phyloP scores from a whole-genome alignment of 1,140 invertebrate species.

The Chrysoperla carnea region DNA sequence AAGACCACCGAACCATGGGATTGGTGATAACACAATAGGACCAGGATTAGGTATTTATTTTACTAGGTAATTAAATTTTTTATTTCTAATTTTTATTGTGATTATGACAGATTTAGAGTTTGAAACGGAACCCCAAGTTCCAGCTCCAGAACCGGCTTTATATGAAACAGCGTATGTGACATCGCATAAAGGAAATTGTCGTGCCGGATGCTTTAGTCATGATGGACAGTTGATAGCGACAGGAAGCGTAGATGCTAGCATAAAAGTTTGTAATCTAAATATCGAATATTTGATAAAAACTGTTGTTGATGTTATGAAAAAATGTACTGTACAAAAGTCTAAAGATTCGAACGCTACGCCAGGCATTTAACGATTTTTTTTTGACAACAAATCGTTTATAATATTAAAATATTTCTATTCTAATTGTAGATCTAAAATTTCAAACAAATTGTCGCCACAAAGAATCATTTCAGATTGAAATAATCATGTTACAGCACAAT shows the following conservation, averaged over 20 bases:
- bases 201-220: constrained; percentile 83
- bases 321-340: too few species aligned
- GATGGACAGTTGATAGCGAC: constrained; percentile 96
- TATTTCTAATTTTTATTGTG: constrained; percentile 9
- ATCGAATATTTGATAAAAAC: not conserved
- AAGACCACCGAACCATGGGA: constrained; percentile 32
- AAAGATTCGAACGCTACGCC: too few species aligned
- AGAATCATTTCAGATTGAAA: too few species aligned
- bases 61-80: constrained; percentile 1
- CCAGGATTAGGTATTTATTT: constrained; percentile 50
- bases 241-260: constrained; percentile 94
- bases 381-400: too few species aligned
- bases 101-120: constrained; percentile 70
- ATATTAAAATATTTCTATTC: too few species aligned
- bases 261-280: constrained; percentile 49
- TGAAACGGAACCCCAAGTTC: constrained; percentile 78
- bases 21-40: constrained; percentile 52
- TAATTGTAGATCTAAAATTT: too few species aligned
- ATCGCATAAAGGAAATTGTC: constrained; percentile 91
- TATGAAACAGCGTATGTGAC: constrained; percentile 99
- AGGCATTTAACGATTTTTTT: too few species aligned
- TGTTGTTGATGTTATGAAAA: not conserved
- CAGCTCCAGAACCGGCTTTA: constrained; percentile 83
- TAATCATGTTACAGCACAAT: too few species aligned
- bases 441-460: too few species aligned